Evolutionary conservation across 2,888 invertebrate genomes (phyloP), one percentile per base, ranked within the genome.

Genomic region (Apantesis nais): DNA sequence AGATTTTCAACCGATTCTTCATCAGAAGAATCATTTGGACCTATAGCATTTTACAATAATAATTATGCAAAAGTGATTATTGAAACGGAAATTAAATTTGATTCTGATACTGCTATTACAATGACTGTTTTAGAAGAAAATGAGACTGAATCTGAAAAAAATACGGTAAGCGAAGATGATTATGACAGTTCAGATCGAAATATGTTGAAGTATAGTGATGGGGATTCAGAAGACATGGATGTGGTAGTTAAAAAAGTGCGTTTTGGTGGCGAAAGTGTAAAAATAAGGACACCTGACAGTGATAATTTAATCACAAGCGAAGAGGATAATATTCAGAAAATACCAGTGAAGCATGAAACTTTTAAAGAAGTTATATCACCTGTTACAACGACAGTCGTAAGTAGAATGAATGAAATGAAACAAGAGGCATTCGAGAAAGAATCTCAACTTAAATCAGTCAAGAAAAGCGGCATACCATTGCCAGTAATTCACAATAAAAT

Each of bases 261-360:
- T 66, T 98, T 98, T 81, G 98, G 98, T 8, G 98, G 98, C n/a
- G 98, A 98, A 91, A 96, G 97, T 76, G 97, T 98, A 7, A 98
- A 98, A 93, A 96, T 98, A 90, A 94, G 98, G 75, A 98, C 98
- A 22, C 98, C 98, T 0, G 98, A 98, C 80, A 98, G 97, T 88
- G 98, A 98, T 85, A 97, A 96, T 68, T 93, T 96, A 41, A 94
- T 96, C 65, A 95, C 95, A 19, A 96, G 96, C 81, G 96, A 96
- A 84, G 95, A 95, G 58, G 95, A 96, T 73, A 89, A 65, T 55
- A 81, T 63, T 87, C 84, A 88, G 34, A 89, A 84, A 55, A 83
- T 81, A 77, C 66, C 70, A 68, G 68, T 74, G 19, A 83, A 84
- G 64, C 85, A 79, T 25, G 85, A 88, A 71, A 86, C 86, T 52